Evolutionary conservation across 1,140 invertebrate genomes (phyloP).

Genomic region (Mercenaria mercenaria): DNA sequence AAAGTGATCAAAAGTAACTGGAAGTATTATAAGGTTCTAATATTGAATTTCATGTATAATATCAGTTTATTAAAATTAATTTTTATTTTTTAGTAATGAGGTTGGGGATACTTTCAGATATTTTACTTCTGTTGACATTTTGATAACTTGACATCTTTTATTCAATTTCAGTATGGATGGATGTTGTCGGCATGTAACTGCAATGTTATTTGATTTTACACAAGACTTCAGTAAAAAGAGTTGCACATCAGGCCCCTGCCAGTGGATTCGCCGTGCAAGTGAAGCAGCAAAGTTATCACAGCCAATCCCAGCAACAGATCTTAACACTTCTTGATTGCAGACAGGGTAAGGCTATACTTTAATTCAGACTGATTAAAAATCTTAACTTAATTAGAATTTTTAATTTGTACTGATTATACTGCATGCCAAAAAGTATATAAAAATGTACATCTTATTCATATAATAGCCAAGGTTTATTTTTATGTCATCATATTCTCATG

Average conservation of each 20-base stretch:
- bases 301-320: not conserved
- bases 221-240: not conserved
- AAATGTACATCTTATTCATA: too few relatives aligned
- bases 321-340: not conserved
- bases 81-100: not conserved
- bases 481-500: not conserved
- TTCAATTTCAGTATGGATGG: slow-evolving; percentile 4
- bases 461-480: too few relatives aligned
- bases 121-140: not conserved
- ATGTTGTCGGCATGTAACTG: not conserved
- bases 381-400: not conserved
- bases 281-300: too few relatives aligned
- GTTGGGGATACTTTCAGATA: not conserved
- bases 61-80: not conserved
- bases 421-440: too few relatives aligned
- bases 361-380: not conserved
- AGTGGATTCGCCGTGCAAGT: not conserved
- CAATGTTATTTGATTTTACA: not conserved
- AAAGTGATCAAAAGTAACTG: not conserved
- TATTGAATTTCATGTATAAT: not conserved
- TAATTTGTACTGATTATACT: not conserved
- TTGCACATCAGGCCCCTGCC: not conserved
- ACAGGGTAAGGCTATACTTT: not conserved
- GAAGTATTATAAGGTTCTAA: not conserved
- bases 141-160: not conserved